Evolutionary conservation across 2,797 vertebrate species (phyloP), one percentile per base, ranked within the genome.

Genomic region (Pangasius macronema): DNA sequence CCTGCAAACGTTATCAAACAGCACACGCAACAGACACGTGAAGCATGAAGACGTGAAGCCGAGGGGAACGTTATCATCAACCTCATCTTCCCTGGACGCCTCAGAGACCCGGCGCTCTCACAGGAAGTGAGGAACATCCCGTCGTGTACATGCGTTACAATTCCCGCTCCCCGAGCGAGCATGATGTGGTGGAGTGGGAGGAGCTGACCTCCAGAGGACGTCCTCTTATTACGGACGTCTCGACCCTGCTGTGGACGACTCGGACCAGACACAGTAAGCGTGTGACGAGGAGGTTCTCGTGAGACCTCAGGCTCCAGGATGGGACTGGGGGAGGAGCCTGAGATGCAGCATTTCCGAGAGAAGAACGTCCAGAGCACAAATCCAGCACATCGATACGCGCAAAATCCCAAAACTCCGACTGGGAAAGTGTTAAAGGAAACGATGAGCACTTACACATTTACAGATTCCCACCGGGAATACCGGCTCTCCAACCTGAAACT

Each of bases 61-160:
- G 18, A 57, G 55, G 55, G 20, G 55, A 30, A 11, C 11, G 63
- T 30, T 5, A 67, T 13, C 73, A 13, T 77, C 49, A 30, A 2
- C 49, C 2, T 20, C 14, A 2, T 55, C 49, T 4, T 77, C n/a
- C 20, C 75, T 33, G n/a, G 75, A 77, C 5, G 18, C 75, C 73
- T 51, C 76, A 79, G 49, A 30, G 76, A 30, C 39, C 39, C 5
- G 42, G 22, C 4, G 42, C 72, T 51, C 73, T n/a, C 5, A 55
- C 76, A 79, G 76, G 76, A 79, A 55, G 76, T 79, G 30, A 57
- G 30, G 27, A 79, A 79, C 42, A 75, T 49, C 42, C 72, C n/a
- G 24, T 72, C 8, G 2, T 24, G 16, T 13, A 72, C 68, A 72
- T 1, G 33, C 33, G 33, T 9, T 70, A 70, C 67, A 39, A 13